phyloP scores from a whole-genome alignment of 2,113 vertebrate species.

The Psephotus haematonotus region DNA sequence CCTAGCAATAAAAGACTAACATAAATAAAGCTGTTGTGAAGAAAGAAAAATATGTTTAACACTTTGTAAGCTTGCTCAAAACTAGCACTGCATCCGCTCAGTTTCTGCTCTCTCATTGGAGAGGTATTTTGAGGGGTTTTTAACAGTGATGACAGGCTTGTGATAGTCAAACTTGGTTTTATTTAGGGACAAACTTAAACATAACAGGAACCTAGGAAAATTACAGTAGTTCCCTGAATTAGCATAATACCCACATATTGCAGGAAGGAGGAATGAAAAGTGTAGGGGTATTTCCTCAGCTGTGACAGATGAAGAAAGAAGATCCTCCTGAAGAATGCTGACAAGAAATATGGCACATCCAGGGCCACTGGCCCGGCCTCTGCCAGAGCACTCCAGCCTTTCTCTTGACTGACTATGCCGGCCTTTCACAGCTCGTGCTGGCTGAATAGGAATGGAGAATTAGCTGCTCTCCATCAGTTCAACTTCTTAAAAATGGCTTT shows the following conservation, averaged over 20 bases:
- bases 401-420: accelerated
- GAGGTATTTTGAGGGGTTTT: background rate
- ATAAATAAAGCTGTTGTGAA: background rate
- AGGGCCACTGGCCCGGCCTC: background rate
- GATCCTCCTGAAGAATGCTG: background rate
- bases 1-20: background rate
- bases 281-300: background rate
- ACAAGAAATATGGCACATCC: background rate
- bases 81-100: background rate
- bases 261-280: background rate
- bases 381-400: background rate
- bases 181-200: background rate
- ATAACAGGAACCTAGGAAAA: background rate
- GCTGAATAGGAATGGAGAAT: background rate
- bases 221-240: background rate
- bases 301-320: background rate
- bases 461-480: background rate
- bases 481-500: background rate
- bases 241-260: accelerated
- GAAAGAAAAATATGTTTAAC: background rate
- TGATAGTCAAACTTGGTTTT: background rate
- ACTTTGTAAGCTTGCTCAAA: background rate
- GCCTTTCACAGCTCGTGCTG: background rate
- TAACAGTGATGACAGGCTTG: background rate
- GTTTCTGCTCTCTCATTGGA: background rate